phyloP scores from a whole-genome alignment of 2,113 vertebrate genomes.

The Diadophis punctatus region DNA sequence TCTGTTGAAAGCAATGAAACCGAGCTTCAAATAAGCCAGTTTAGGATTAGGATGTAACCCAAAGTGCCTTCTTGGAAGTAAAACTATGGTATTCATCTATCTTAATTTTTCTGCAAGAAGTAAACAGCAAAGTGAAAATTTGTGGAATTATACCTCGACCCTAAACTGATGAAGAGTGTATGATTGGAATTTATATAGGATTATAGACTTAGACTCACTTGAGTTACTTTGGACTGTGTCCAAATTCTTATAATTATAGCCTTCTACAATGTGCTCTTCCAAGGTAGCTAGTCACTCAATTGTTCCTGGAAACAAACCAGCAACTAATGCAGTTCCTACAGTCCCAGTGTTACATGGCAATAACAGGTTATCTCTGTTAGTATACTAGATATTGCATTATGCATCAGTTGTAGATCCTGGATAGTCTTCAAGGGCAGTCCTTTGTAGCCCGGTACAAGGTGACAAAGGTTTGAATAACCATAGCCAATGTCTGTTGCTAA shows the following conservation, averaged over 20 bases:
- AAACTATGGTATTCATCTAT: background rate
- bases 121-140: background rate
- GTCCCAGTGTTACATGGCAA: background rate
- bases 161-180: background rate
- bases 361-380: background rate
- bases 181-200: background rate
- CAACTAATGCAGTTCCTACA: background rate
- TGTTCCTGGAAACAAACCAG: background rate
- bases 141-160: slow-evolving; percentile 18
- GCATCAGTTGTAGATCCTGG: background rate
- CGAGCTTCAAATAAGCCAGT: background rate
- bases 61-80: background rate
- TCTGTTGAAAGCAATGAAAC: background rate
- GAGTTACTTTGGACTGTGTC: background rate
- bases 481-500: background rate
- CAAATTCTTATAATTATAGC: background rate
- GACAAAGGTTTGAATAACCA: background rate
- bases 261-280: background rate
- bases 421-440: background rate
- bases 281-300: background rate
- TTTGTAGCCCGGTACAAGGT: background rate
- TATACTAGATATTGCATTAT: background rate
- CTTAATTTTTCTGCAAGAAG: background rate
- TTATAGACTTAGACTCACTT: background rate
- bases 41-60: background rate